A percentile compares a stretch with the other conserved stretches of the same genome.
These are phyloP conservation scores for Oreochromis tanganicae DNA, from an alignment of 2,113 vertebrate species.

Conservation along the genomic window DNA sequence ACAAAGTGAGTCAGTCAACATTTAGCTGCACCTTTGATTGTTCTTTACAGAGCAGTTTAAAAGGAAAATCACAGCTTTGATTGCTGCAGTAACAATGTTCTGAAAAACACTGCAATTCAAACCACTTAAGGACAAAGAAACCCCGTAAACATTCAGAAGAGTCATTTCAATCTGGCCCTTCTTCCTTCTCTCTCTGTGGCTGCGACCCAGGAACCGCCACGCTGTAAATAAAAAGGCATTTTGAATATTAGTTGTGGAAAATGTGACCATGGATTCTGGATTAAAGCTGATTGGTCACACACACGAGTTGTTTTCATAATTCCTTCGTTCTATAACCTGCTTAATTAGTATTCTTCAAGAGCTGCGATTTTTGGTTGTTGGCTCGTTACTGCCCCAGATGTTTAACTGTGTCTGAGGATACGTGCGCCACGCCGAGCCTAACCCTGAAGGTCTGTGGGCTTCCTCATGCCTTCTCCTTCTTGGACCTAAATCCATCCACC, in stretches of 20 bases:
- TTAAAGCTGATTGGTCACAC: background rate
- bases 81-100: background rate
- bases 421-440: fast-evolving
- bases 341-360: background rate
- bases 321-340: fast-evolving
- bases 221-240: background rate
- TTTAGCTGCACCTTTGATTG: background rate
- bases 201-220: background rate
- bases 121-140: background rate
- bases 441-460: fast-evolving
- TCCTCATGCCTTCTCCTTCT: background rate
- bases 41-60: background rate
- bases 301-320: background rate
- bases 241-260: background rate
- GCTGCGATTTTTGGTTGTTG: fast-evolving
- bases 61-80: background rate
- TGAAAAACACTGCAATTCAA: background rate
- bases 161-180: background rate
- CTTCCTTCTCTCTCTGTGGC: background rate
- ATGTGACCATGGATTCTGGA: background rate
- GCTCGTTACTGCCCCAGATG: too few relatives aligned
- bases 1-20: background rate
- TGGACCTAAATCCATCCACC: background rate
- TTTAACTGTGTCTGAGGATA: background rate
- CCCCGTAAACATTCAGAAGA: background rate